Conservation (phyloP, 1,140 invertebrate genomes). For the Holotrichia oblita region DNA sequence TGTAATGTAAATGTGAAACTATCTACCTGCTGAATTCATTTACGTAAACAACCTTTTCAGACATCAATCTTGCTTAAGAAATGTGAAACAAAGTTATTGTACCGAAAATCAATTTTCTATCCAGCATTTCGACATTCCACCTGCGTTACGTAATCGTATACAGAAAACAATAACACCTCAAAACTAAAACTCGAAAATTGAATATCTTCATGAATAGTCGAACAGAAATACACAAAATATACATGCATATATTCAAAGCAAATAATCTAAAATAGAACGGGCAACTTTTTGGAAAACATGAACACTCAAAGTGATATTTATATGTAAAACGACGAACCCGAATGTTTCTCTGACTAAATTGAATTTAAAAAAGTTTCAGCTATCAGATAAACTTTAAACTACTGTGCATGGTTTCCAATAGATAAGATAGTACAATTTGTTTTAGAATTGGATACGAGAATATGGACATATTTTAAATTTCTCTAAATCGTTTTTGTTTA, state of each 20-base stretch:
- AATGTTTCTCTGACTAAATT: constrained; percentile 12
- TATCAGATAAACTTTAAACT: too few species aligned
- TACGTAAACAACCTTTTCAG: too few species aligned
- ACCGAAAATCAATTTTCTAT: background rate
- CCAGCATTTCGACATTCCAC: background rate
- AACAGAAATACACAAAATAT: background rate
- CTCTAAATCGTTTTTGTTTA: background rate
- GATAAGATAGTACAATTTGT: background rate
- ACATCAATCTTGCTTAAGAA: too few species aligned
- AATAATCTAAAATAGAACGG: constrained; percentile 26
- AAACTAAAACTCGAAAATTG: background rate
- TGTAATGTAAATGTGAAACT: too few species aligned
- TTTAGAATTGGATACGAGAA: background rate
- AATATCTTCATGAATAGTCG: background rate
- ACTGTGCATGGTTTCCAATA: background rate
- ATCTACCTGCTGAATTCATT: too few species aligned
- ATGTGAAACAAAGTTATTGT: background rate
- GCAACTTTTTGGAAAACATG: background rate
- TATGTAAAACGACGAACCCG: constrained; percentile 32
- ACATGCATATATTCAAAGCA: background rate
- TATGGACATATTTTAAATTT: background rate
- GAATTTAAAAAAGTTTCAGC: constrained; percentile 7
- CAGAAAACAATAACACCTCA: background rate
- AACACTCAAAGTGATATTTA: background rate
- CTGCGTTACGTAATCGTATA: background rate